Evolutionary conservation across 2,113 vertebrate genomes (phyloP).

Genomic region (Amblyornis subalaris): DNA sequence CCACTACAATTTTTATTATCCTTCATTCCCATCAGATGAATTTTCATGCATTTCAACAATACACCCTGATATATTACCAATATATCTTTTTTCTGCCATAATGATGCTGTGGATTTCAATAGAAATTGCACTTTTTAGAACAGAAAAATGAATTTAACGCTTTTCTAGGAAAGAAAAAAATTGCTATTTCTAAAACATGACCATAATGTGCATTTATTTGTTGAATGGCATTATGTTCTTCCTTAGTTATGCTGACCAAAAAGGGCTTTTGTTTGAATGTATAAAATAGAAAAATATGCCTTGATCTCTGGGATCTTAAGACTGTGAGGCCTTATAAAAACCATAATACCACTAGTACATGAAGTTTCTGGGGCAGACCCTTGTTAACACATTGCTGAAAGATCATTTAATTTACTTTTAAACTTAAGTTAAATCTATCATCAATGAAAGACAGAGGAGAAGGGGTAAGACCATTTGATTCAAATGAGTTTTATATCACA

Average conservation of each 20-base stretch:
- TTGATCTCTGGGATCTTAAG: not conserved
- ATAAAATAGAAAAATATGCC: not conserved
- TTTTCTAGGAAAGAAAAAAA: not conserved
- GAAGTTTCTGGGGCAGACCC: not conserved
- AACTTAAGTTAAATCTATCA: not conserved
- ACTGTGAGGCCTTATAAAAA: not conserved
- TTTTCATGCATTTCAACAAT: not conserved
- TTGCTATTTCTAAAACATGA: not conserved
- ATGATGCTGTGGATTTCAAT: not conserved
- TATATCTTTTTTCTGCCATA: not conserved
- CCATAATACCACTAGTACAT: not conserved
- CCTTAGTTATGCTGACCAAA: not conserved
- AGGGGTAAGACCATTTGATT: not conserved
- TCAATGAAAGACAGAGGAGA: not conserved
- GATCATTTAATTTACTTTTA: not conserved
- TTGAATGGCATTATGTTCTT: not conserved
- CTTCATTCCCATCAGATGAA: not conserved
- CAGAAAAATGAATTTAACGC: not conserved
- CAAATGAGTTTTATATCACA: not conserved
- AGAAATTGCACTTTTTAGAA: not conserved
- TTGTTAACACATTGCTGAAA: not conserved
- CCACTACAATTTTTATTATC: not conserved
- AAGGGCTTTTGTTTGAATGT: not conserved
- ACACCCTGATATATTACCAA: not conserved
- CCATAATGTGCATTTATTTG: fast-evolving